Percentiles rank a stretch among this genome's conserved stretches.
Conservation (phyloP, 1,140 invertebrate genomes). For the Medauroidea extradentata region DNA sequence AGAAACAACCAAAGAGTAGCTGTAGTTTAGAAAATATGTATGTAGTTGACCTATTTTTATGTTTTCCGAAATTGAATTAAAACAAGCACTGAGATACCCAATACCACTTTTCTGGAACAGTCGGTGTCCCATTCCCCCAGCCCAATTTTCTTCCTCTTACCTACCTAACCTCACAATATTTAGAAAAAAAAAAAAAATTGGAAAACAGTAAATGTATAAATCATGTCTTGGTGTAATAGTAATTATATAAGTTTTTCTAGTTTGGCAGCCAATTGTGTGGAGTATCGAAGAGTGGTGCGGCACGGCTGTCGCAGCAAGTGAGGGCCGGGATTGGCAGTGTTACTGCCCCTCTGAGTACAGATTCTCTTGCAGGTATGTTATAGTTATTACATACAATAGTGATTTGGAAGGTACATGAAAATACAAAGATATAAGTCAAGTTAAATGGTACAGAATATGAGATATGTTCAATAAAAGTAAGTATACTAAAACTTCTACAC, state of each 20-base stretch:
- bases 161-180: background rate
- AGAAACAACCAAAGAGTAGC: no score
- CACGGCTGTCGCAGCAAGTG: conserved; percentile 11
- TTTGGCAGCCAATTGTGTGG: conserved; percentile 10
- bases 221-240: no score
- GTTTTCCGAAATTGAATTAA: background rate
- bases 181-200: background rate
- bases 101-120: background rate
- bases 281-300: conserved; percentile 12
- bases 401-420: no score
- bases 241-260: conserved; percentile 1
- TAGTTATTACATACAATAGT: background rate
- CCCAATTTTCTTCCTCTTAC: background rate
- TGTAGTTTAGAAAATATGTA: no score
- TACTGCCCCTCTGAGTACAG: background rate
- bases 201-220: background rate
- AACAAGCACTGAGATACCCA: background rate
- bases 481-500: no score
- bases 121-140: background rate
- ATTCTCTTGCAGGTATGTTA: conserved; percentile 5
- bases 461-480: no score
- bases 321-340: conserved; percentile 5
- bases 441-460: no score
- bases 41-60: no score
- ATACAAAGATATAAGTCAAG: no score